Evolutionary conservation across 2,888 invertebrate genomes (phyloP), one percentile per base, ranked within the genome.

Genomic region (Vandiemenella viatica): DNA sequence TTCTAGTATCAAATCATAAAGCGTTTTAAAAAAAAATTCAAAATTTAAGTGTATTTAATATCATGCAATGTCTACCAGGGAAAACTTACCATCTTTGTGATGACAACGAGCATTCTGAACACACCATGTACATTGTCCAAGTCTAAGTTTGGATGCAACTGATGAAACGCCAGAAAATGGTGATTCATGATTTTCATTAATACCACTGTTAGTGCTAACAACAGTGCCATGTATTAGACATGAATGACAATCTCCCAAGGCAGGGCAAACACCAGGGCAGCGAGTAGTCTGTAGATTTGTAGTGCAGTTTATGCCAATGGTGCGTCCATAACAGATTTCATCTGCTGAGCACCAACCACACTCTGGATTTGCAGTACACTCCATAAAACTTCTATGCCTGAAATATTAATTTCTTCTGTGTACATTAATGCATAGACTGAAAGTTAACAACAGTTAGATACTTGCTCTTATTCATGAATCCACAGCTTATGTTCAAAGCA

Each of bases 311-410:
- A 87, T 84, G 1, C 88, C 88, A 43, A 85, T 78, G 2, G 87
- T 87, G 51, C 89, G 76, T 1, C 87, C 87, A 61, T 87, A 87
- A 60, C 89, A 89, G 52, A 77, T 75, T 55, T 79, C 80, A 56
- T 83, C 83, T 19, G 83, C 80, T 1, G 87, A 86, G 64, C 93
- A 93, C 90, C 90, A 92, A 13, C 91, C 90, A 63, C 93, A 95
- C 65, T 91, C 91, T 0, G 91, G 90, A 67, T 93, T 90, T 0
- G 87, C 83, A 0, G 85, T 76, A 60, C 90, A 91, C 60, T 86
- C 85, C 1, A 80, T 78, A 57, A 85, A 79, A 22, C 79, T 76
- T 56, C 75, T 75, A 62, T 88, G 87, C 22, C 79, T 73, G 15
- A 76, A 76, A 38, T 32, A 5, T 15, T 3, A 21, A 32, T n/a